Conservation (phyloP, 2,113 vertebrate species). For the Leptocoma aspasia region DNA sequence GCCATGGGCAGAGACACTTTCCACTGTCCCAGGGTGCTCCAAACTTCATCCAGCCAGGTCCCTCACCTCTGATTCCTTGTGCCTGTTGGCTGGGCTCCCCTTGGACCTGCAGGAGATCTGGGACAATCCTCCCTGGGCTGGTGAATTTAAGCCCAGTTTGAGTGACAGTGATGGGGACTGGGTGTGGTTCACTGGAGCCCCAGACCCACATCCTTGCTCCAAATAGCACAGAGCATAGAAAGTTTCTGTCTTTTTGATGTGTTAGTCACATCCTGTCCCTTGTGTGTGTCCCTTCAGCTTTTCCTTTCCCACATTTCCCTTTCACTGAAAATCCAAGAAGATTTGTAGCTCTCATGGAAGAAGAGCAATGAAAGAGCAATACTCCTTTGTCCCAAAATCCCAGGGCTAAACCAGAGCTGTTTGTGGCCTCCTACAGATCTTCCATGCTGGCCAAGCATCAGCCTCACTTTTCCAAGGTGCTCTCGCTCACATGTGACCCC, state of each 20-base stretch:
- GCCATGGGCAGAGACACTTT: neutral
- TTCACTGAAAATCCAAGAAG: neutral
- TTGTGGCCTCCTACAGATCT: neutral
- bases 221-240: neutral
- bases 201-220: neutral
- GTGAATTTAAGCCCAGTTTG: neutral
- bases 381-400: neutral
- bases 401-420: neutral
- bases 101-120: neutral
- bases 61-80: neutral
- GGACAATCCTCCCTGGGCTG: neutral
- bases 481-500: neutral
- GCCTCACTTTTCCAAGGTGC: neutral
- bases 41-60: neutral
- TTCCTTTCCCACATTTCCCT: neutral
- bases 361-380: neutral
- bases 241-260: neutral
- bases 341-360: neutral
- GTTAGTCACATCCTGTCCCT: neutral
- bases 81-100: neutral
- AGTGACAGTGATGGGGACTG: accelerated
- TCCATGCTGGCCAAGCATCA: neutral
- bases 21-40: neutral
- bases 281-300: neutral
- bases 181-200: neutral